These are phyloP conservation scores for Steromphala cineraria DNA, from an alignment of 2,888 invertebrate species.

Conservation along the genomic window DNA sequence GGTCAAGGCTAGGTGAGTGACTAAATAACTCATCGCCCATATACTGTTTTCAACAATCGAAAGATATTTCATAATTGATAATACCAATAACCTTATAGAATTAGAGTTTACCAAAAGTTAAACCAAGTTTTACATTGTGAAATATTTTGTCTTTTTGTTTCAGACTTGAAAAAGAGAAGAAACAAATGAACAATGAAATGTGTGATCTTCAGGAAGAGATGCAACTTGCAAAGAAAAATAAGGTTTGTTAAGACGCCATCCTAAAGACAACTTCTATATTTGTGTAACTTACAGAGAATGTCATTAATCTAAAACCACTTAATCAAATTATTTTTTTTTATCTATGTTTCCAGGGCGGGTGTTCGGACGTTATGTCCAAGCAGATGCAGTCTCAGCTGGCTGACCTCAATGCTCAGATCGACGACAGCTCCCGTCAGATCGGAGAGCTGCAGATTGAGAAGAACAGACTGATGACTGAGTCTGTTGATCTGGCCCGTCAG, in stretches of 20 bases:
- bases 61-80: too few relatives aligned
- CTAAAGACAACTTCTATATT: neutral
- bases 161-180: constrained; percentile 16
- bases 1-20: constrained; percentile 91
- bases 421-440: constrained; percentile 96
- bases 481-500: constrained; percentile 95
- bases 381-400: constrained; percentile 96
- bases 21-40: too few relatives aligned
- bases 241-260: neutral
- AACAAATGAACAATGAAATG: constrained; percentile 3
- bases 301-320: neutral
- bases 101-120: too few relatives aligned
- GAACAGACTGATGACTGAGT: constrained; percentile 98
- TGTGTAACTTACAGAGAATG: neutral
- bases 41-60: too few relatives aligned
- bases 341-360: constrained; percentile 81
- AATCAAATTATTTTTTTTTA: too few relatives aligned
- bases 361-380: constrained; percentile 98
- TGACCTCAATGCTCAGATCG: constrained; percentile 96
- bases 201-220: constrained; percentile 4
- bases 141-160: neutral
- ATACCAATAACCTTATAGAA: too few relatives aligned
- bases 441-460: constrained; percentile 89
- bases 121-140: too few relatives aligned
- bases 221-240: neutral